Base-by-base conservation (phyloP, 2,113 vertebrate genomes). In the Eulacestoma nigropectus region DNA sequence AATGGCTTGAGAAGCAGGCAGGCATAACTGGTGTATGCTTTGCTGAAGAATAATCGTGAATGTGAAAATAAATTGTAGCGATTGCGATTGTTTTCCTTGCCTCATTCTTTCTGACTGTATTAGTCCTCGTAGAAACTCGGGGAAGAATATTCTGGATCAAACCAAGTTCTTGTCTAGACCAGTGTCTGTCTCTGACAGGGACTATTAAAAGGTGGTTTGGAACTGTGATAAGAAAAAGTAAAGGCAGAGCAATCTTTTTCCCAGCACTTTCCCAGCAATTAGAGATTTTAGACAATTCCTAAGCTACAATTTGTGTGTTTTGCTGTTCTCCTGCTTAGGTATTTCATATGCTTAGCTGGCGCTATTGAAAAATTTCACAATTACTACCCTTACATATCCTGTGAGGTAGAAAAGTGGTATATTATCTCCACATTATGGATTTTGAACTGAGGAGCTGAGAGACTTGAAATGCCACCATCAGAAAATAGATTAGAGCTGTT, bases 401-500 rank as follows among this genome's bases (percentile, higher is more conserved):
- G 55, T 21, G 59, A 95, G 78, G 50, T 90, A 90, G 72, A 83
- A 77, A 93, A 92, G 89, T 64, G 79, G 42, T 59, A 23, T 74
- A 88, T 88, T 93, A 92, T 75, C 84, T 84, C 92, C 87, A 86
- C 64, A 41, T 94, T 95, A 94, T 83, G 79, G 95, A 88, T 97
- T 89, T 93, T 77, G 90, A 81, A 77, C 87, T 56, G 65, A 96
- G 68, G 68, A 93, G 85, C 63, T 67, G 67, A 77, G 47, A 94
- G 75, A 84, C 91, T 93, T 93, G 80, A 96, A 96, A 97, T 96
- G 88, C 88, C 93, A 94, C 86, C 88, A 91, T 9, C 92, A 93
- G 96, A 96, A 97, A 96, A 92, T 95, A 95, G 90, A 96, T 96
- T 75, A 90, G 92, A 92, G 74, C 92, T 93, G 93, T 94, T 96